A percentile compares a stretch with the other conserved stretches of the same genome.
Conservation (phyloP, 2,113 vertebrate species). For the Pterophyllum scalare region DNA sequence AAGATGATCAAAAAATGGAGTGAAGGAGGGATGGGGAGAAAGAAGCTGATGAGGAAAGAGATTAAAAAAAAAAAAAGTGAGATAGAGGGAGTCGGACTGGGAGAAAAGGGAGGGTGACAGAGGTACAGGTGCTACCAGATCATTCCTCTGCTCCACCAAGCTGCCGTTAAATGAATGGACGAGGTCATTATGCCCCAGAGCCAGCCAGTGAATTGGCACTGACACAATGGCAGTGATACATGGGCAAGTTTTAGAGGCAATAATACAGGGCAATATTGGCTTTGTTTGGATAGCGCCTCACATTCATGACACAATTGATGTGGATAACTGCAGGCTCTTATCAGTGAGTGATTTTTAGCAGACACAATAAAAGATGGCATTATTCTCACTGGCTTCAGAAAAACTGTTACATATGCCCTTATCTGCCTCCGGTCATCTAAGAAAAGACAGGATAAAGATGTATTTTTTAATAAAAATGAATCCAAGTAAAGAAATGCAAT, state of each 20-base stretch:
- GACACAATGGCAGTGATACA: slow-evolving; percentile 44
- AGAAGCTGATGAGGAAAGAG: slow-evolving; percentile 4
- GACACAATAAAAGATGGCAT: slow-evolving; percentile 21
- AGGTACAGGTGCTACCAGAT: slow-evolving; percentile 45
- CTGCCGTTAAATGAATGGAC: slow-evolving; percentile 41
- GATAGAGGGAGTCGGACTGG: neutral
- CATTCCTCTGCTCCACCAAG: slow-evolving; percentile 39
- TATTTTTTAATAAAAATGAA: neutral
- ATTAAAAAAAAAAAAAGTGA: slow-evolving; percentile 4
- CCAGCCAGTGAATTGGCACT: slow-evolving; percentile 40
- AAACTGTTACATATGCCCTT: neutral
- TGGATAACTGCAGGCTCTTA: slow-evolving; percentile 38
- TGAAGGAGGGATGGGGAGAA: neutral
- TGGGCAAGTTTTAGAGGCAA: slow-evolving; percentile 37
- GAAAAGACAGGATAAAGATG: neutral
- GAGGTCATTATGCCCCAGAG: slow-evolving; percentile 35
- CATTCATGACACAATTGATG: slow-evolving; percentile 25
- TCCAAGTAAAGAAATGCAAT: neutral
- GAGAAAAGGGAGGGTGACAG: slow-evolving; percentile 17
- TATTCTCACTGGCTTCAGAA: neutral
- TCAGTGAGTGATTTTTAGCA: slow-evolving; percentile 29
- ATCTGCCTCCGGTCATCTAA: neutral
- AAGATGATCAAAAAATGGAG: slow-evolving; percentile 41
- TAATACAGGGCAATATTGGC: slow-evolving; percentile 48
- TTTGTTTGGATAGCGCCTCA: slow-evolving; percentile 46